Conservation (phyloP, 2,113 vertebrate genomes). For the Lycocorax pyrrhopterus region DNA sequence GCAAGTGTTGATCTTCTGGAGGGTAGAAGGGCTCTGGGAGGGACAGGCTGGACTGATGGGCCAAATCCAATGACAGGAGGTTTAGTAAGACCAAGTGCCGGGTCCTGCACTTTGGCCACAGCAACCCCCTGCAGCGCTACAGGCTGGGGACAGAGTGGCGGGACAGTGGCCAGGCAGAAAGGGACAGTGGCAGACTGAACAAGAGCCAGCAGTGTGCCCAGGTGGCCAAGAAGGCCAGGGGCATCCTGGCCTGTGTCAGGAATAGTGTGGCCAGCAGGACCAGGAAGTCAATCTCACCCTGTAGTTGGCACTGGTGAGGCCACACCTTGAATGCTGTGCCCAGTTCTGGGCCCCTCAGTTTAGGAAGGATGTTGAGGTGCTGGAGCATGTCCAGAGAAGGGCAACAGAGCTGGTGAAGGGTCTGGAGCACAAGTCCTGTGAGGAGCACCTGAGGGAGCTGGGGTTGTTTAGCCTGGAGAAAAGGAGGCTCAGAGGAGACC, state of each 20-base stretch:
- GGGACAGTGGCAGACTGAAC: not conserved
- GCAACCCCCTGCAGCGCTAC: not conserved
- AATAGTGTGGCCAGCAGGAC: not conserved
- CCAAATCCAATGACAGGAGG: fast-evolving
- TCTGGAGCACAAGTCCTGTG: not conserved
- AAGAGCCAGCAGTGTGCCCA: not conserved
- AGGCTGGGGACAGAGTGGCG: not conserved
- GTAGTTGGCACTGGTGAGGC: not conserved
- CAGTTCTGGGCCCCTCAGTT: not conserved
- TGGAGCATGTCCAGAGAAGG: not conserved
- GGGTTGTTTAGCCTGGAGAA: not conserved
- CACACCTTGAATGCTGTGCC: not conserved
- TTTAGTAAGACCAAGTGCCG: not conserved
- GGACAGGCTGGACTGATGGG: not conserved
- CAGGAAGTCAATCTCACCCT: not conserved
- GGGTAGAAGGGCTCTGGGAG: not conserved
- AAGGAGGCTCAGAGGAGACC: not conserved
- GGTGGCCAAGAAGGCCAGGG: not conserved
- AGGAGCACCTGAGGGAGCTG: not conserved
- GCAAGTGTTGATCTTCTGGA: fast-evolving
- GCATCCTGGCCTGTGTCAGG: not conserved
- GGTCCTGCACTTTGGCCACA: not conserved
- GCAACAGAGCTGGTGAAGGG: not conserved
- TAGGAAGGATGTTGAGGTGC: not conserved
- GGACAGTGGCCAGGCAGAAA: not conserved